These are phyloP conservation scores for Hydropsyche betteni DNA, from an alignment of 2,888 invertebrate species.

Conservation along the genomic window DNA sequence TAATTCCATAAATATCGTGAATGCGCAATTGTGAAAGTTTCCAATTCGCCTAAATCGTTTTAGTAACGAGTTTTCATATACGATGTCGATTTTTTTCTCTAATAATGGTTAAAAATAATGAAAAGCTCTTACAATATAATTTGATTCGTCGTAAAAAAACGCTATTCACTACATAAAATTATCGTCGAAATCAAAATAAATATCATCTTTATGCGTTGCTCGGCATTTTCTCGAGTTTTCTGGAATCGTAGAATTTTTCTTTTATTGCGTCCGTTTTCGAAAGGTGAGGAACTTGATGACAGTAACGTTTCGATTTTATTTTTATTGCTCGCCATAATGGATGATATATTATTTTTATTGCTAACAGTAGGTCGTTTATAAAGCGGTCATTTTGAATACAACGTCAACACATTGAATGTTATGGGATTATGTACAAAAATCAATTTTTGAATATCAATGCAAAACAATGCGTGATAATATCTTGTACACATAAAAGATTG, in stretches of 20 bases:
- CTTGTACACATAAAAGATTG: not conserved
- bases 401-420: conserved; percentile 14
- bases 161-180: conserved; percentile 15
- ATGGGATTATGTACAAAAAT: conserved; percentile 16
- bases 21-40: conserved; percentile 29
- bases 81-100: not conserved
- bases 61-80: conserved; percentile 13
- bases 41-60: conserved; percentile 13
- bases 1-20: conserved; percentile 25
- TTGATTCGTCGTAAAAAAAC: conserved; percentile 9
- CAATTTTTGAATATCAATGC: conserved; percentile 17
- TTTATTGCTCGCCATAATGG: conserved; percentile 9
- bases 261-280: not conserved
- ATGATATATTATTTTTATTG: conserved; percentile 28
- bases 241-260: not conserved
- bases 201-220: not conserved
- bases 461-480: not conserved
- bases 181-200: not conserved
- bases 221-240: not conserved
- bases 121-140: conserved; percentile 23
- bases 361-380: conserved; percentile 5
- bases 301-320: conserved; percentile 14
- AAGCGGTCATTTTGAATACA: conserved; percentile 3
- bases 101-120: conserved; percentile 20
- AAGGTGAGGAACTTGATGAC: not conserved